These are phyloP conservation scores for Oryctes rhinoceros DNA, from an alignment of 1,140 invertebrate genomes.

Conservation along the genomic window DNA sequence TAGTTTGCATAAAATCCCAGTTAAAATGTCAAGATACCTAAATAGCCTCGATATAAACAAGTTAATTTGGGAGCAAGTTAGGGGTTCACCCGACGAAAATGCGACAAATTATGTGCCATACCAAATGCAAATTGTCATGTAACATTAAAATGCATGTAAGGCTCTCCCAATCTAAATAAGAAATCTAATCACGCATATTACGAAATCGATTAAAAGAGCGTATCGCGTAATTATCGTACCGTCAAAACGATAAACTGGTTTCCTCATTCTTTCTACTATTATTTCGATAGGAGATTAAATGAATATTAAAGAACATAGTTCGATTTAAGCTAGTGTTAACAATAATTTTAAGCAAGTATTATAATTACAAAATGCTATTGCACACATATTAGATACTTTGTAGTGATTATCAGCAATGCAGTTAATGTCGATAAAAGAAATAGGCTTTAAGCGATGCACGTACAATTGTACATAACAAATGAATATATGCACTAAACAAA, in stretches of 20 bases:
- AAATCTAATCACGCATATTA: constrained; percentile 9
- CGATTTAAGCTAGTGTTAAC: too few species aligned
- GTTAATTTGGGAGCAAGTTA: constrained; percentile 6
- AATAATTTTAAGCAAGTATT: too few species aligned
- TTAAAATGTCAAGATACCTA: constrained; percentile 36
- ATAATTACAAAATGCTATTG: too few species aligned
- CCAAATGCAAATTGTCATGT: constrained; percentile 6
- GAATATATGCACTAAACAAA: too few species aligned
- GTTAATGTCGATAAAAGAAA: too few species aligned
- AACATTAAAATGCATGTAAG: constrained; percentile 1
- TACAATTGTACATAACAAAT: too few species aligned
- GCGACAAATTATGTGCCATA: constrained; percentile 3
- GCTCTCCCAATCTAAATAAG: neutral
- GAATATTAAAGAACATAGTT: too few species aligned
- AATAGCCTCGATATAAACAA: constrained; percentile 5
- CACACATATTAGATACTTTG: too few species aligned
- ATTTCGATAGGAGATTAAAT: too few species aligned
- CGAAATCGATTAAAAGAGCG: neutral
- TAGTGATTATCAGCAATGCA: too few species aligned
- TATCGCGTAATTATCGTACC: neutral
- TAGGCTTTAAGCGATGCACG: too few species aligned
- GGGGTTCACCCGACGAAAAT: neutral
- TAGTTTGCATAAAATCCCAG: constrained; percentile 20
- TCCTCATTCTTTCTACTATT: too few species aligned
- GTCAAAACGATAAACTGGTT: neutral